Evolutionary conservation across 2,888 invertebrate genomes (phyloP), one percentile per base, ranked within the genome.

Genomic region (Mesoligia furuncula): DNA sequence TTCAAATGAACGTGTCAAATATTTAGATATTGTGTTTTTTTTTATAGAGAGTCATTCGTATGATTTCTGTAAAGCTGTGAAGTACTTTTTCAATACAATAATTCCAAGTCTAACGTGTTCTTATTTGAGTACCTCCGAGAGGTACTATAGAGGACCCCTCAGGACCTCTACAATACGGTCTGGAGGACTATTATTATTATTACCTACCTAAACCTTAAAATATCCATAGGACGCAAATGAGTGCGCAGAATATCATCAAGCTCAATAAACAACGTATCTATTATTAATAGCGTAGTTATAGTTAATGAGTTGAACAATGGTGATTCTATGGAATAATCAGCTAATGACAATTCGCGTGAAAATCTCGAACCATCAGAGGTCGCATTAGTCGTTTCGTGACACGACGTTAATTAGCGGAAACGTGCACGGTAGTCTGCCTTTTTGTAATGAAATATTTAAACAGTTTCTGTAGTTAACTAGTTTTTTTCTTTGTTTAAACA

Each of bases 371-470:
- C 79, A 70, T 73, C 72, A 83, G 87, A 87, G 85, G 88, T 81
- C 87, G 86, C 88, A 86, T 84, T 85, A 81, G 67, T 54, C 70
- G 88, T 90, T 90, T 88, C 94, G 93, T 94, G 94, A 91, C 92
- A 80, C 65, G 77, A 81, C 74, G 85, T 91, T 91, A 93, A 45
- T 94, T 94, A 93, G 87, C 89, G 77, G 80, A 87, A 88, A 83
- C 85, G 76, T 74, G 74, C 73, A 69, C 75, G 31, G 73, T 73
- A 83, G 77, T 77, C 73, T 81, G 72, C 73, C 67, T 84, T 85
- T 87, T 87, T 81, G 69, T 78, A 85, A 83, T 88, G 67, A 77
- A 85, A 78, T 82, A 77, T 80, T 82, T 76, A 78, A 78, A 84
- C 75, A 66, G 74, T 83, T 77, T 78, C 54, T 70, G 67, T 73